Evolutionary conservation across 1,140 invertebrate genomes (phyloP).

Genomic region (Pseudomyrmex concolor): DNA sequence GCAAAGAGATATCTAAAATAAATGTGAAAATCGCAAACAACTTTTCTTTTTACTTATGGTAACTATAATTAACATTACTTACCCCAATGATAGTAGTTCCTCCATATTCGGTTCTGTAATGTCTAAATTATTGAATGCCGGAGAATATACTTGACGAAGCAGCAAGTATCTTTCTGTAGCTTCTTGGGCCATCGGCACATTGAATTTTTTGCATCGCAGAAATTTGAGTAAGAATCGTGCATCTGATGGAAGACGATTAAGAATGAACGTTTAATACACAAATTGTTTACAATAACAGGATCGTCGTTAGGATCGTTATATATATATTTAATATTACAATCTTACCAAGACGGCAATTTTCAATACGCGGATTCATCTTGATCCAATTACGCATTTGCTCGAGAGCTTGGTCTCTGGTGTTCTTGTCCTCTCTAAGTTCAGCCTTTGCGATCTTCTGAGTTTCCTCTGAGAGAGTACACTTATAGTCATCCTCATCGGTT

Average conservation of each 20-base stretch:
- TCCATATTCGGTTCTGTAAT: conserved; percentile 89
- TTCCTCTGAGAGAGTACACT: conserved; percentile 86
- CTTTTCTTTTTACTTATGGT: background rate
- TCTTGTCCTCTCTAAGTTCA: conserved; percentile 90
- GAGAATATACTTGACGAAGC: conserved; percentile 89
- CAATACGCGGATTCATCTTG: conserved; percentile 89
- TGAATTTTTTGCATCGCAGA: conserved; percentile 93
- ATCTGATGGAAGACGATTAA: conserved; percentile 85
- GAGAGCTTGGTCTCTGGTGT: conserved; percentile 88
- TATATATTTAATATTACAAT: background rate
- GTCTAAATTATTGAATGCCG: conserved; percentile 91
- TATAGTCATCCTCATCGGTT: conserved; percentile 87
- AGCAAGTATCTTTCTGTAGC: conserved; percentile 92
- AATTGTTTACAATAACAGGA: too few species aligned
- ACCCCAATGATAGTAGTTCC: conserved; percentile 90
- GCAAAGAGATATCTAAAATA: conserved; percentile 89
- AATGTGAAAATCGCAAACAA: conserved; percentile 9
- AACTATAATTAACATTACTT: conserved; percentile 68
- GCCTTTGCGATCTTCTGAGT: conserved; percentile 88
- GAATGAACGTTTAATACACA: background rate
- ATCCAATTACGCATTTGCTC: conserved; percentile 90
- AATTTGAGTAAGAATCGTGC: conserved; percentile 91
- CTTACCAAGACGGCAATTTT: conserved; percentile 89
- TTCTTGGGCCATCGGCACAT: conserved; percentile 92
- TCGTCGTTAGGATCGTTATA: too few species aligned